Evolutionary conservation across 1,140 invertebrate species (phyloP), one percentile per base, ranked within the genome.

Genomic region (Leptinotarsa lineolata): DNA sequence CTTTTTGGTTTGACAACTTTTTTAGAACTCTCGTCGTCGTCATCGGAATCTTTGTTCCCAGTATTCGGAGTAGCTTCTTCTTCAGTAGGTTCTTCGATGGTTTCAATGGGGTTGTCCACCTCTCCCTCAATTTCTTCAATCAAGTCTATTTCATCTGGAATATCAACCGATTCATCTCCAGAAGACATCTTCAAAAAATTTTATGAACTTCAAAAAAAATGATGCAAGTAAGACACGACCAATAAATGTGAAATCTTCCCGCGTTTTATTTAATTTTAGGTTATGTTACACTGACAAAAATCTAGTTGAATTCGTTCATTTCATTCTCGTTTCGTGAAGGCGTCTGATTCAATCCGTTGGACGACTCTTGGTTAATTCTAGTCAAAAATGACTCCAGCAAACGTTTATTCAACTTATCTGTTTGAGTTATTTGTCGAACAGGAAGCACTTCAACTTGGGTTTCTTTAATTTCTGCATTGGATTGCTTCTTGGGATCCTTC

Each of bases 371-470:
- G 63, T 90, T 89, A 81, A 91, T 86, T 67, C 86, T 83, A 70
- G 89, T 83, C 4, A 91, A 85, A 74, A 91, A 85, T 2, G 88
- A 89, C 61, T 87, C 85, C 22, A 91, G 83, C 48, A 91, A 82
- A 70, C 86, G 86, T 79, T 90, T 90, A 77, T 91, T 91, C 45
- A 91, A 76, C 68, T 86, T 87, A 81, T 91, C 90, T 1, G 89
- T 91, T 82, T 88, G 88, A 16, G 87, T 89, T 74, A 88, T 83
- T 85, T 91, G 89, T 24, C 86, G 44, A 39, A 70, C 72, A 45
- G 75, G 30, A 11, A 39, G 30, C 30, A 39, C 30, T 39, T 39
- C 30, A 39, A 39, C 30, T 39, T 39, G 30, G 30, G 30, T 8
- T 39, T 39, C 30, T 39, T 39, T 39, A 39, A 39, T 39, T 39